Conservation (phyloP, 2,113 vertebrate species). For the Phrynosoma blainvillii region DNA sequence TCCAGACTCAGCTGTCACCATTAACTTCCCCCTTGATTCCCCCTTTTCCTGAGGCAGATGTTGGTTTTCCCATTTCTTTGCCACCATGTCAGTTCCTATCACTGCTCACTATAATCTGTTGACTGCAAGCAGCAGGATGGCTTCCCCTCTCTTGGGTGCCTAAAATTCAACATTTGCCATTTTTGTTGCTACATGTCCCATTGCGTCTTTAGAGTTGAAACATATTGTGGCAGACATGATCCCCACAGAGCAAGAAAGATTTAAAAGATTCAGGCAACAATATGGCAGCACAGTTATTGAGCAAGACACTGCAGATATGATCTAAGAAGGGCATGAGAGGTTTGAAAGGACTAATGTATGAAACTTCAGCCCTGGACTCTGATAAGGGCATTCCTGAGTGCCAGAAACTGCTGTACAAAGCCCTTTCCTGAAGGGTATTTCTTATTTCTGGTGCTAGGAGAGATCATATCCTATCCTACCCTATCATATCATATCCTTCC, state of each 20-base stretch:
- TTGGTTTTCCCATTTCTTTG: not conserved
- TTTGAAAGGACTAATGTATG: not conserved
- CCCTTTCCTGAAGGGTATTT: not conserved
- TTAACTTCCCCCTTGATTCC: too few relatives aligned
- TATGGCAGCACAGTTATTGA: conserved; percentile 91
- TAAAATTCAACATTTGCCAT: conserved; percentile 85
- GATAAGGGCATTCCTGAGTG: not conserved
- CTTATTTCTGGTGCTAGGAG: not conserved
- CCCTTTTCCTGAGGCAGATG: too few relatives aligned
- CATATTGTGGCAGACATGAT: conserved; percentile 86
- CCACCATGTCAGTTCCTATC: not conserved
- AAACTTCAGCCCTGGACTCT: not conserved
- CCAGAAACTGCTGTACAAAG: not conserved
- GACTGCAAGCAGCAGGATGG: not conserved
- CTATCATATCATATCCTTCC: too few relatives aligned
- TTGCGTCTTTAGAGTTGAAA: conserved; percentile 89
- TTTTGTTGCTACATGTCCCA: conserved; percentile 86
- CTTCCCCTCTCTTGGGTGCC: not conserved
- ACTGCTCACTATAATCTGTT: not conserved
- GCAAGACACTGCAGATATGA: conserved; percentile 92
- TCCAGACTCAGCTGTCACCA: too few relatives aligned
- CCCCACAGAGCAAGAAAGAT: conserved; percentile 90
- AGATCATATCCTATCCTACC: not conserved
- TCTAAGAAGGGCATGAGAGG: not conserved
- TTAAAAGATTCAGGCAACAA: conserved; percentile 92